Evolutionary conservation across 2,797 vertebrate genomes (phyloP).

Genomic region (Clarias platycephalus): DNA sequence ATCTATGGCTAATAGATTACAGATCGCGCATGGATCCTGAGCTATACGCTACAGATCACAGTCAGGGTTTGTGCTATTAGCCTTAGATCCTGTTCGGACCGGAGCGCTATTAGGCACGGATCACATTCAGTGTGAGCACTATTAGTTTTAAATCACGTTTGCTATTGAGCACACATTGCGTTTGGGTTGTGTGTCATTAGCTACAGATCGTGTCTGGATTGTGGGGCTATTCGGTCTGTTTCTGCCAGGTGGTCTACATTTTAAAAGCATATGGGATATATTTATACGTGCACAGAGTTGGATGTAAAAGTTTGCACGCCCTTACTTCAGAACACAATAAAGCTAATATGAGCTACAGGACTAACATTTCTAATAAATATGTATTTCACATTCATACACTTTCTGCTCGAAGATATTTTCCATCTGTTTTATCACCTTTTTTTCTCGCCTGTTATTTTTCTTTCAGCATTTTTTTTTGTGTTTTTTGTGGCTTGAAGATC

Average conservation of each 20-base stretch:
- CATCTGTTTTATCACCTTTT: not conserved
- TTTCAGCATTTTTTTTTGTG: not conserved
- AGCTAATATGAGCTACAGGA: not conserved
- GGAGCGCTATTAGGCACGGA: conserved; percentile 16
- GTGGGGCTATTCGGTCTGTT: conserved; percentile 7
- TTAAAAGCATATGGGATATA: conserved; percentile 2
- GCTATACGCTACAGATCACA: conserved; percentile 21
- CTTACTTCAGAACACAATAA: not conserved
- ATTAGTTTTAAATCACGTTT: conserved; percentile 28
- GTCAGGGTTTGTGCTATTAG: conserved; percentile 25
- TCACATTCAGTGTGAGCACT: conserved; percentile 8
- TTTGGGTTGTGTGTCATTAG: conserved; percentile 25
- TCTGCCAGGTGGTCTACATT: conserved; percentile 7
- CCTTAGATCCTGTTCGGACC: conserved; percentile 25
- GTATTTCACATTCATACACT: not conserved
- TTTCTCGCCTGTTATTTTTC: not conserved
- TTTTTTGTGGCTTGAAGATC: not conserved
- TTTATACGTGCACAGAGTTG: not conserved
- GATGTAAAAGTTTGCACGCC: conserved; percentile 15
- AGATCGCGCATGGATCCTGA: conserved; percentile 9
- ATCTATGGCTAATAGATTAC: conserved; percentile 21
- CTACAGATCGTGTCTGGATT: conserved; percentile 26
- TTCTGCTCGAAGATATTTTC: not conserved
- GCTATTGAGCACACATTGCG: no score
- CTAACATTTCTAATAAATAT: not conserved